A percentile compares a stretch with the other conserved stretches of the same genome.
Conservation (phyloP, 2,888 invertebrate species). For the Embidobia sp. region DNA sequence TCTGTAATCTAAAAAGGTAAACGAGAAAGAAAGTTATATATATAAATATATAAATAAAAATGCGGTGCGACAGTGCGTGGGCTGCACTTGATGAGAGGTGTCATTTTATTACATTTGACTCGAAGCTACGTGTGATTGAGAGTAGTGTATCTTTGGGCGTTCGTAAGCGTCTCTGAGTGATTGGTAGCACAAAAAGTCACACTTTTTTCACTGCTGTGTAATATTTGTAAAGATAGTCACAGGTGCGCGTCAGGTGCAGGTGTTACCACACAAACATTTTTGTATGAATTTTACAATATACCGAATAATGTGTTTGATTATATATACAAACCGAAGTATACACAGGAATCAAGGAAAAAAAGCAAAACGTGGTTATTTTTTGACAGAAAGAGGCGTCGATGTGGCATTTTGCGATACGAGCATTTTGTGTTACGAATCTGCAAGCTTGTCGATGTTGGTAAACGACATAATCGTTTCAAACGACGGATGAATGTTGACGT, state of each 20-base stretch:
- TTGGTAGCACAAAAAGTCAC: constrained; percentile 66
- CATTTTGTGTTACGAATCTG: constrained; percentile 69
- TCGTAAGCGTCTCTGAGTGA: constrained; percentile 50
- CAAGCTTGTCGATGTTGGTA: no score
- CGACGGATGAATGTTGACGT: constrained; percentile 75
- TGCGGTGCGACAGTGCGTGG: constrained; percentile 67
- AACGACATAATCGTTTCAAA: constrained; percentile 73
- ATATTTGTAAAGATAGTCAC: constrained; percentile 54
- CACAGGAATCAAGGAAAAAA: constrained; percentile 6
- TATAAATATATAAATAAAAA: constrained; percentile 51
- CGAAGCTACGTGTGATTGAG: constrained; percentile 30
- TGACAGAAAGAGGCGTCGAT: constrained; percentile 18
- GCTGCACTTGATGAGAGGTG: constrained; percentile 65
- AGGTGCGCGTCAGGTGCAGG: constrained; percentile 28
- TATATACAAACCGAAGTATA: constrained; percentile 25
- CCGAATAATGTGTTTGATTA: constrained; percentile 44
- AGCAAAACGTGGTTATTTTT: constrained; percentile 39
- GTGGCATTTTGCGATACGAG: constrained; percentile 37
- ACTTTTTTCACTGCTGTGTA: constrained; percentile 39
- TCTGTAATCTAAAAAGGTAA: constrained; percentile 67
- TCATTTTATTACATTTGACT: constrained; percentile 72
- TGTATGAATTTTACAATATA: constrained; percentile 56
- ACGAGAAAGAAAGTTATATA: constrained; percentile 42
- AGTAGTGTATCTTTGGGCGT: constrained; percentile 16
- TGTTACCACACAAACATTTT: constrained; percentile 46